Conservation (phyloP, 1,140 invertebrate genomes). For the Nasonia longicornis region DNA sequence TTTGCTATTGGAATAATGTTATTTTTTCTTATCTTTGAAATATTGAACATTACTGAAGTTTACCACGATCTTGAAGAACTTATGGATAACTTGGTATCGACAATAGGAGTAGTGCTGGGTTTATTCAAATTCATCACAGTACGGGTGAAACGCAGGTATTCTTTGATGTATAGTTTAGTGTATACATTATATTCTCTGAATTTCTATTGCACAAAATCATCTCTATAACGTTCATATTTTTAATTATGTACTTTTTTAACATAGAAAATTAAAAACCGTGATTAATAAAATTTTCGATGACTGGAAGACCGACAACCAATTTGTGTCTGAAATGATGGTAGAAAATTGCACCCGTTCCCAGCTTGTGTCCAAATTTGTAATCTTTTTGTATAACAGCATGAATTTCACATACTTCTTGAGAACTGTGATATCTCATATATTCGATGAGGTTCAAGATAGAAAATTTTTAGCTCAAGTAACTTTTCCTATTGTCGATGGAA, state of each 20-base stretch:
- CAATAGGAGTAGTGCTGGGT: slow-evolving; percentile 9
- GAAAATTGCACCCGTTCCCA: slow-evolving; percentile 20
- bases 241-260: not conserved
- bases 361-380: slow-evolving; percentile 26
- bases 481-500: slow-evolving; percentile 25
- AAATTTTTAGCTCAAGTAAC: slow-evolving; percentile 35
- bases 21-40: slow-evolving; percentile 33
- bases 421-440: slow-evolving; percentile 25
- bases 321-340: not conserved
- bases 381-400: slow-evolving; percentile 33
- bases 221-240: not conserved
- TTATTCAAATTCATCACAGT: slow-evolving; percentile 26
- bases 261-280: slow-evolving; percentile 13
- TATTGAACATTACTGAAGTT: slow-evolving; percentile 21
- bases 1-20: slow-evolving; percentile 6
- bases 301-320: slow-evolving; percentile 1
- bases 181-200: not conserved
- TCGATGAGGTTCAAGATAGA: slow-evolving; percentile 33
- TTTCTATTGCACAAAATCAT: not conserved
- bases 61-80: slow-evolving; percentile 33
- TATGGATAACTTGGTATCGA: slow-evolving; percentile 40
- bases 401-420: slow-evolving; percentile 34
- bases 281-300: slow-evolving; percentile 24
- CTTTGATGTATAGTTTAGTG: not conserved
- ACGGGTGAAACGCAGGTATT: slow-evolving; percentile 28